phyloP scores from a whole-genome alignment of 2,797 vertebrate species.

The Natrix natrix region DNA sequence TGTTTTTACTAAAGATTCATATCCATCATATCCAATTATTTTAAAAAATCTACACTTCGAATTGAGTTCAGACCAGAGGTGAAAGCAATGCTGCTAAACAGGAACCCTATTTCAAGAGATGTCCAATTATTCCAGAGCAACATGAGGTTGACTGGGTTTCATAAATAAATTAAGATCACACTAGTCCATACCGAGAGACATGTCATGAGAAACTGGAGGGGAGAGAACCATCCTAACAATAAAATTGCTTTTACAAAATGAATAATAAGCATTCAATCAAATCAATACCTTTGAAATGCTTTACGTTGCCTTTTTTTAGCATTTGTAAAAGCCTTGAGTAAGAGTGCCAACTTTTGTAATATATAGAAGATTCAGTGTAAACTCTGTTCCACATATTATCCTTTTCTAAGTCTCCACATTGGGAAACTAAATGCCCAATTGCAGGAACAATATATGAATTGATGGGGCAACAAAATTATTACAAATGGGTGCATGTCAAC shows the following conservation, averaged over 20 bases:
- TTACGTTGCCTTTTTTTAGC: neutral
- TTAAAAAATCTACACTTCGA: neutral
- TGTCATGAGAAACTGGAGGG: neutral
- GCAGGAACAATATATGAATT: neutral
- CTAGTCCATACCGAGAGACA: neutral
- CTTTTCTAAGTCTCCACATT: neutral
- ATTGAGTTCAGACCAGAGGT: neutral
- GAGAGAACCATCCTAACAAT: neutral
- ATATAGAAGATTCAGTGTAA: neutral
- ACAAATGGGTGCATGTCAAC: neutral
- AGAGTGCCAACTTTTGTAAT: neutral
- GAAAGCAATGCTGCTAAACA: neutral
- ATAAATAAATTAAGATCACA: conserved; percentile 3
- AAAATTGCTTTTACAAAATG: neutral
- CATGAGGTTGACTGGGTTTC: neutral
- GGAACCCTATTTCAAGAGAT: conserved; percentile 1
- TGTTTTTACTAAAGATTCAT: conserved; percentile 7
- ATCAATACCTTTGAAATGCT: neutral
- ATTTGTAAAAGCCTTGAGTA: neutral
- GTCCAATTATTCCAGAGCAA: neutral
- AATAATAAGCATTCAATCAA: neutral
- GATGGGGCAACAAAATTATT: neutral
- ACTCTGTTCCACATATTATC: neutral
- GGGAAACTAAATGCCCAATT: neutral
- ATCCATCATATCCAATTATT: conserved; percentile 15